Evolutionary conservation across 64 coral and sea anemone species (phyloP).

Genomic region (Dendronephthya gigantea): DNA sequence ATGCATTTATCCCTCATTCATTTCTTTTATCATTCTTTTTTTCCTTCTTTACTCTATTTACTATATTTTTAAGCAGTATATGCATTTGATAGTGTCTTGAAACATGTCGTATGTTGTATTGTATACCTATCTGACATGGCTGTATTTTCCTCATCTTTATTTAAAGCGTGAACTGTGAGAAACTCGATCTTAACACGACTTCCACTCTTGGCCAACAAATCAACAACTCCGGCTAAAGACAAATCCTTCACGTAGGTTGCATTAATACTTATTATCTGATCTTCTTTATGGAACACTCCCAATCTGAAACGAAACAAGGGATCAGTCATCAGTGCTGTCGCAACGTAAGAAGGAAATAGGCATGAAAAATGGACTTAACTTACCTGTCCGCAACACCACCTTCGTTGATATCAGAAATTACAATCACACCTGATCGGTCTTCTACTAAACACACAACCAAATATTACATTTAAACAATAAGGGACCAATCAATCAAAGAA

Average conservation of each 20-base stretch:
- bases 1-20: no score
- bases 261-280: background rate
- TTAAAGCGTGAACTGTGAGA: background rate
- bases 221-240: background rate
- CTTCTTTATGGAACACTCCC: background rate
- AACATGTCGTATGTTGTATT: background rate
- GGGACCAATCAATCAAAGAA: background rate
- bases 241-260: background rate
- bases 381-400: constrained; percentile 10
- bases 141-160: background rate
- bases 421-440: constrained; percentile 11
- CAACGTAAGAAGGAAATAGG: background rate
- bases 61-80: no score
- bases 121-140: background rate
- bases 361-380: background rate
- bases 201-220: background rate
- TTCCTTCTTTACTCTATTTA: no score
- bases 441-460: background rate
- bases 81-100: no score
- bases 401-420: constrained; percentile 9
- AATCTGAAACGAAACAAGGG: background rate
- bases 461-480: background rate
- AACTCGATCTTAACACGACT: constrained; percentile 9
- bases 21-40: no score
- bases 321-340: background rate